These are phyloP conservation scores for Ptilorrhoa leucosticta DNA, from an alignment of 2,113 vertebrate genomes.

Conservation along the genomic window DNA sequence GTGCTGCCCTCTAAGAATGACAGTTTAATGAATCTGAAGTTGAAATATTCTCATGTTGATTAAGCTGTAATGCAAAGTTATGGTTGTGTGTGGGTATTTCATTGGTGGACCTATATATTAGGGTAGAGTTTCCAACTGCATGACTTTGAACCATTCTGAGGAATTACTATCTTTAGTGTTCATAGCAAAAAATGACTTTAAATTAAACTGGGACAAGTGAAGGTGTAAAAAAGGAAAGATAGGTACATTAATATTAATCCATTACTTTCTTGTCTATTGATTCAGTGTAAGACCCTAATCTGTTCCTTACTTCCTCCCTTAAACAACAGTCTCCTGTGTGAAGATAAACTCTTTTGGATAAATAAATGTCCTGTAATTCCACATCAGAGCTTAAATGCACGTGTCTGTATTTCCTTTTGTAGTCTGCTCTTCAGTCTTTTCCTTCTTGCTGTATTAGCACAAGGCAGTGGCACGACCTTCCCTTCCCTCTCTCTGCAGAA, in stretches of 20 bases:
- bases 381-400: background rate
- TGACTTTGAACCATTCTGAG: background rate
- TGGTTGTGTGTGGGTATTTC: background rate
- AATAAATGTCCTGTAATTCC: background rate
- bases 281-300: background rate
- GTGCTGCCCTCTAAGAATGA: slow-evolving; percentile 17
- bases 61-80: slow-evolving; percentile 36
- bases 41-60: slow-evolving; percentile 29
- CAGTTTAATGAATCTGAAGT: slow-evolving; percentile 38
- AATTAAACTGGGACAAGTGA: background rate
- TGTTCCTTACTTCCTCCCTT: background rate
- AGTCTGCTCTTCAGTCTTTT: background rate
- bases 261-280: background rate
- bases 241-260: background rate
- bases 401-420: background rate
- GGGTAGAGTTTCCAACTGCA: background rate
- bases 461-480: background rate
- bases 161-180: background rate
- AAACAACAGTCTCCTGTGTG: background rate
- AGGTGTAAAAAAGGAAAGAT: background rate
- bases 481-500: slow-evolving; percentile 54
- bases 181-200: background rate
- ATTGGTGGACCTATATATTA: background rate
- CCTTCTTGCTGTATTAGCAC: background rate
- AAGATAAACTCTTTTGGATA: background rate